Base-by-base conservation (phyloP, 2,797 vertebrate species). In the Eulemur rubriventer region DNA sequence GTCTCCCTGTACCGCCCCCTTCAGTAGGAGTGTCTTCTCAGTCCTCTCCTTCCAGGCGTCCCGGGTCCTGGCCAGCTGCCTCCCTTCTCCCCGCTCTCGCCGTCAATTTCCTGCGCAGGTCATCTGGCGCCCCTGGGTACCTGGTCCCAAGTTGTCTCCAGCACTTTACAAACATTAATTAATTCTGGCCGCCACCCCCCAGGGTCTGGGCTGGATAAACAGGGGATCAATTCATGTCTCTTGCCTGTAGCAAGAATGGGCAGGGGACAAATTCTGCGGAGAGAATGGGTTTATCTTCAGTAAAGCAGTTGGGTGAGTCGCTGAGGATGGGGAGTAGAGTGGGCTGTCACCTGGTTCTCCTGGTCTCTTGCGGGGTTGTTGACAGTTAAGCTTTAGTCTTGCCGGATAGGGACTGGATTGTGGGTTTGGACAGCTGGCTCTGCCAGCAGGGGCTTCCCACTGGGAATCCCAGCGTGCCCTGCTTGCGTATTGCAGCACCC, bases 131-230 rank as follows among this genome's bases (percentile, higher is more conserved):
- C 98, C 95, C 76, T 84, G 72, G 95, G 95, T 97, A 93, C 87
- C 86, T 69, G 65, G 85, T 94, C 96, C 95, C 83, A 87, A 94
- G 83, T 93, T 96, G 89, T 96, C 57, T 65, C 28, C 80, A 96
- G 76, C 57, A 70, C 97, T 97, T 97, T 70, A 59, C 96, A 97
- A 98, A 97, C 97, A 98, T 97, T 98, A 98, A 98, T 98, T 97
- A 98, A 92, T 97, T 97, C 95, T 93, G 83, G 61, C 73, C 17
- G 35, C 84, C 96, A 97, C 97, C 97, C 89, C 95, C 94, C 94
- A 81, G 89, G 94, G 93, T 85, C 92, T 73, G 38, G 67, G 46
- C 59, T 78, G 91, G 89, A 33, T 73, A 73, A 93, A 81, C 70
- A 83, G 76, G 63, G 89, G 87, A 86, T 91, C 50, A 22, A 14